A percentile compares a stretch with the other conserved stretches of the same genome.
Evolutionary conservation across 2,113 vertebrate species (phyloP).

Genomic region (Emydura subglobosa): DNA sequence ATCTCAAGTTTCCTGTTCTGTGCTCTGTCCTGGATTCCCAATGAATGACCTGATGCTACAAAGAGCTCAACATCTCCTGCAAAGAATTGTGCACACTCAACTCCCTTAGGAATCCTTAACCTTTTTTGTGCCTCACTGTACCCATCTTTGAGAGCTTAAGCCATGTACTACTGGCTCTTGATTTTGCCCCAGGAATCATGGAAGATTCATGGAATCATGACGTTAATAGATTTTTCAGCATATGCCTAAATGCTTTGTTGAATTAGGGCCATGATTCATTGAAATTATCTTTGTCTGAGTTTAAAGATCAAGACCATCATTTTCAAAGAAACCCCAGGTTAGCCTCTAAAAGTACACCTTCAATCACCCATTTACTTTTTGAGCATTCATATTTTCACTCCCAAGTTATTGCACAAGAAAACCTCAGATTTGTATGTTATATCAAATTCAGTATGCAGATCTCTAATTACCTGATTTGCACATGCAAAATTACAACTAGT

Average conservation of each 20-base stretch:
- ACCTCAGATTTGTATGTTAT: background rate
- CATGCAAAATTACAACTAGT: background rate
- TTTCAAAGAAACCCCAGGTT: background rate
- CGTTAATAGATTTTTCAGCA: background rate
- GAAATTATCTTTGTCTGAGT: background rate
- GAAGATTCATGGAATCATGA: background rate
- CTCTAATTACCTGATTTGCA: background rate
- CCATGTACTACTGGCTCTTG: background rate
- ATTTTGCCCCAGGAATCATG: background rate
- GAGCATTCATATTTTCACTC: background rate
- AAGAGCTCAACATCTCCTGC: background rate
- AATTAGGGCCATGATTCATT: background rate
- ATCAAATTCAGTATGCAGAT: background rate
- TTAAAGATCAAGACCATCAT: rapidly evolving
- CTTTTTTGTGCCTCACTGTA: background rate
- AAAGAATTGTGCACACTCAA: background rate
- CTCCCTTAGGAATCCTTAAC: background rate
- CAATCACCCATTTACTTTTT: background rate
- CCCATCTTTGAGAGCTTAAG: background rate
- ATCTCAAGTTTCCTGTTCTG: background rate
- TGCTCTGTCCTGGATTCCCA: background rate
- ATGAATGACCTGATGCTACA: background rate
- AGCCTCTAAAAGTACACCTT: background rate
- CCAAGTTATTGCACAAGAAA: background rate
- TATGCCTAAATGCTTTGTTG: rapidly evolving